Evolutionary conservation across 92 coral and sea anemone genomes (phyloP).

Genomic region (Phymanthus crucifer): DNA sequence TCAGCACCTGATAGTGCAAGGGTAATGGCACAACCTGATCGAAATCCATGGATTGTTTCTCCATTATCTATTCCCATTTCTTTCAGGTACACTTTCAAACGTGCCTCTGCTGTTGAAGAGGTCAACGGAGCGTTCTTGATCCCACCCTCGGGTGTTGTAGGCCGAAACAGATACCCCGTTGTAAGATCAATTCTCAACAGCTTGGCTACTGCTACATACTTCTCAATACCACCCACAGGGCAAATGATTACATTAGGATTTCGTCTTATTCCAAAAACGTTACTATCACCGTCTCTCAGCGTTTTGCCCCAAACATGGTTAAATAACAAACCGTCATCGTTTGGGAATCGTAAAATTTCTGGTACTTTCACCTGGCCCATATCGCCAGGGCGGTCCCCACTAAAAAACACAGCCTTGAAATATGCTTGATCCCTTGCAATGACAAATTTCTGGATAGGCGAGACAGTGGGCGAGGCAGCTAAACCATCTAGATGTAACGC

Average conservation of each 20-base stretch:
- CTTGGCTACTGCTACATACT: background rate
- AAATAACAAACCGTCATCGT: too few species aligned
- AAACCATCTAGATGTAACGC: too few species aligned
- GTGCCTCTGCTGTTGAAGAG: background rate
- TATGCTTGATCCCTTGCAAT: too few species aligned
- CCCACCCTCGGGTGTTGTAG: background rate
- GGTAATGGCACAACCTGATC: background rate
- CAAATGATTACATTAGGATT: background rate
- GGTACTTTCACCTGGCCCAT: too few species aligned
- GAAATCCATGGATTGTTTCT: background rate
- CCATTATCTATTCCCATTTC: background rate
- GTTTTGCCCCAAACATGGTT: too few species aligned
- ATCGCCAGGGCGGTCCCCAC: too few species aligned
- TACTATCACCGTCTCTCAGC: conserved; percentile 8
- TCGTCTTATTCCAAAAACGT: background rate
- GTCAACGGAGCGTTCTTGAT: background rate
- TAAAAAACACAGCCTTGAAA: too few species aligned
- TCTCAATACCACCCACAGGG: background rate
- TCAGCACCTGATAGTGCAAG: too few species aligned
- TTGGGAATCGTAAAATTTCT: too few species aligned
- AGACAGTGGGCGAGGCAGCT: too few species aligned
- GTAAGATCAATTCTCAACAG: background rate
- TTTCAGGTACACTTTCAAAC: background rate
- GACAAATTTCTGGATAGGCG: too few species aligned
- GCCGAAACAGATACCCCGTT: background rate